Evolutionary conservation across 2,888 invertebrate species (phyloP).

Genomic region (Ornithoptera priamus): DNA sequence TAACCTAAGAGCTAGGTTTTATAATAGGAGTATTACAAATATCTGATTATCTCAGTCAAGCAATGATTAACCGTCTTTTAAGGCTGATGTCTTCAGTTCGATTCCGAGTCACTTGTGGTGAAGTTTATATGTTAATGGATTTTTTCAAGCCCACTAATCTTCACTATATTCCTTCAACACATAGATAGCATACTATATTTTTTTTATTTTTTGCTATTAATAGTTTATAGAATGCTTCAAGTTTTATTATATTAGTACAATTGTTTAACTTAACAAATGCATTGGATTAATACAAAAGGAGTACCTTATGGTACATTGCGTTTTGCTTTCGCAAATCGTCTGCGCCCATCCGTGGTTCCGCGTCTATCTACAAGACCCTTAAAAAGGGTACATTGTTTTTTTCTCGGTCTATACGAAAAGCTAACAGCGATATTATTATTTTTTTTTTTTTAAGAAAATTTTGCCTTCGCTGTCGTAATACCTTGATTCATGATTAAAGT

Average conservation of each 20-base stretch:
- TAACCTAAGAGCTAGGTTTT: too few species aligned
- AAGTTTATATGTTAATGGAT: too few species aligned
- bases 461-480: too few species aligned
- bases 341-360: conserved; percentile 51
- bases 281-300: conserved; percentile 7
- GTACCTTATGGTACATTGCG: conserved; percentile 19
- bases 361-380: conserved; percentile 59
- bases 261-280: conserved; percentile 24
- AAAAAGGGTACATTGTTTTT: conserved; percentile 60
- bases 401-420: conserved; percentile 32
- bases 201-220: not conserved
- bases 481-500: too few species aligned
- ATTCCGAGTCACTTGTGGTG: too few species aligned
- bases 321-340: conserved; percentile 45
- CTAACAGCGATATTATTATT: conserved; percentile 33
- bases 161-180: too few species aligned
- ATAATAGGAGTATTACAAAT: too few species aligned
- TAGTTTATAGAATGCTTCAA: not conserved
- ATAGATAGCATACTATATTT: too few species aligned
- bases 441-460: not conserved
- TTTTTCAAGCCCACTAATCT: too few species aligned
- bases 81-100: too few species aligned
- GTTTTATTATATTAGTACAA: not conserved
- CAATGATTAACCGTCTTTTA: too few species aligned
- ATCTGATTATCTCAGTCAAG: too few species aligned